Conservation (phyloP, 2,113 vertebrate genomes). For the Brachyistius frenatus region DNA sequence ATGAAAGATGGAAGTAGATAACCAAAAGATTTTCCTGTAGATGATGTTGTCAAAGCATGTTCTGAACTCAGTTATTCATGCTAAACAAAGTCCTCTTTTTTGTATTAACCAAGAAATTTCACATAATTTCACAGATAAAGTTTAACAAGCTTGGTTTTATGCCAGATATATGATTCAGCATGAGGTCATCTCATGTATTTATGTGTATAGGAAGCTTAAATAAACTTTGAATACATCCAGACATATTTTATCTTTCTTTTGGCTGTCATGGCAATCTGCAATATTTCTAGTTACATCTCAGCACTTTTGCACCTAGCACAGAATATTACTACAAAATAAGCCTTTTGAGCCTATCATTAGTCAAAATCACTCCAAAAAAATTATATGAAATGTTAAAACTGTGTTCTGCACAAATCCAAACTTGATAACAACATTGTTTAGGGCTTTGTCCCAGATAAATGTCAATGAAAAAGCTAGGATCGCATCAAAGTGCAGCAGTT, state of each 20-base stretch:
- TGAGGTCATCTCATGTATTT: no score
- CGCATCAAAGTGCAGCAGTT: neutral
- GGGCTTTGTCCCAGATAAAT: neutral
- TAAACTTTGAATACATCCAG: neutral
- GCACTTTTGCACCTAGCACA: neutral
- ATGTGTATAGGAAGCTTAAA: no score
- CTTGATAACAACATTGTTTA: neutral
- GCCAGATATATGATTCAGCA: no score
- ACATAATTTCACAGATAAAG: no score
- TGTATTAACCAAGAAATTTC: no score
- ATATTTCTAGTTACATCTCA: no score
- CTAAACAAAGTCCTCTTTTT: no score
- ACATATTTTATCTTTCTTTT: neutral
- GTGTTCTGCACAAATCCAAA: neutral
- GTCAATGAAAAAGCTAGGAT: neutral
- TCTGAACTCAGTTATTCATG: neutral
- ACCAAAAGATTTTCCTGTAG: neutral
- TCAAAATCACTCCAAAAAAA: neutral
- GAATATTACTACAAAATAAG: neutral
- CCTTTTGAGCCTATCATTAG: neutral
- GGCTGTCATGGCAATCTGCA: no score
- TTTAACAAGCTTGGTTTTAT: no score
- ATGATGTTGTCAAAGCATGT: neutral
- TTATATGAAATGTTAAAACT: neutral
- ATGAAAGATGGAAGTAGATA: neutral